phyloP scores from a whole-genome alignment of 2,113 vertebrate species.

The Melospiza melodia region DNA sequence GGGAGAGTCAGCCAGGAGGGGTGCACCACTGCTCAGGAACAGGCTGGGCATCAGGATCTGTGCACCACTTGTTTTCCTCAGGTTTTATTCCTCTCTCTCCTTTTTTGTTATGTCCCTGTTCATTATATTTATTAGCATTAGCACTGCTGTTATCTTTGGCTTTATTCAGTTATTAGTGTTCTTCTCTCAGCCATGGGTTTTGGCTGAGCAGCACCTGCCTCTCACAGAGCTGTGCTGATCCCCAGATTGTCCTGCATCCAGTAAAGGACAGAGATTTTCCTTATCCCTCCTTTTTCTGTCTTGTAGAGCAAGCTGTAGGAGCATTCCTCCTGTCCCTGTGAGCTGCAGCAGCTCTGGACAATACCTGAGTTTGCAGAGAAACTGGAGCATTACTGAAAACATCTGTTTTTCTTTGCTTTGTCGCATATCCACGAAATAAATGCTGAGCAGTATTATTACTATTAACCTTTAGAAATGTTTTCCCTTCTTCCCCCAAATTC shows the following conservation, averaged over 20 bases:
- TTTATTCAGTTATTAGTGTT: not conserved
- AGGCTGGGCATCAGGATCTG: not conserved
- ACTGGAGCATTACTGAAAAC: not conserved
- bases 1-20: not conserved
- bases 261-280: not conserved
- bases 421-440: slow-evolving; percentile 36
- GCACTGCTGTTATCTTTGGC: not conserved
- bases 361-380: slow-evolving; percentile 18
- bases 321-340: not conserved
- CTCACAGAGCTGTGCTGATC: not conserved
- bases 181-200: not conserved
- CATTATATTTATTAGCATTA: not conserved
- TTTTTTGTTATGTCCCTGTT: not conserved
- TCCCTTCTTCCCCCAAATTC: slow-evolving; percentile 40
- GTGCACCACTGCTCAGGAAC: not conserved
- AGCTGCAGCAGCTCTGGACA: not conserved
- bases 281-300: not conserved
- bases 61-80: not conserved
- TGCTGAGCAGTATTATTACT: slow-evolving; percentile 44
- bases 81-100: not conserved
- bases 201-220: not conserved
- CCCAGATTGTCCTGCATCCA: not conserved
- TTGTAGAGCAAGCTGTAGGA: not conserved
- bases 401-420: slow-evolving; percentile 42
- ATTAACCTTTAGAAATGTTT: slow-evolving; percentile 57